Base-by-base conservation (phyloP, 2,888 invertebrate species). In the Xanthostigma xanthostigma region DNA sequence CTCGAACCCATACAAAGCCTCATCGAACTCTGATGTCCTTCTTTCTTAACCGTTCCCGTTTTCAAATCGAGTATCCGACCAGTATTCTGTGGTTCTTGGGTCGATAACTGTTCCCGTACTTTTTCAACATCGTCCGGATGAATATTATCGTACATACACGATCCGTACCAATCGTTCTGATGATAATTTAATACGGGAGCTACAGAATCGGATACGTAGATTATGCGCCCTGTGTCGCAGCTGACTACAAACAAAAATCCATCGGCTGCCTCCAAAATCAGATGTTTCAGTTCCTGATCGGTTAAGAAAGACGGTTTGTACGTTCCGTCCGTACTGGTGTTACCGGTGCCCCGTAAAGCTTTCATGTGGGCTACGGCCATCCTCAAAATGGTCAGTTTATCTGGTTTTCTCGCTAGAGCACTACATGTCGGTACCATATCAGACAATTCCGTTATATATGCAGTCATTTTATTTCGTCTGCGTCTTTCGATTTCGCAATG, bases 341-440 rank as follows among this genome's bases (percentile, higher is more conserved):
- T 95, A 41, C 95, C 95, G 37, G 95, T 94, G 56, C 92, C 96
- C 76, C 95, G 78, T 51, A 97, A 78, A 48, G 89, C 89, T 73
- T 97, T 96, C 97, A 98, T 98, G 68, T 98, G 97, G 14, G 96
- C 94, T 51, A 98, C 97, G 44, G 98, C 97, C 97, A 98, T 97
- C 62, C 98, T 81, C 53, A 98, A 79, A 66, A 98, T 97, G 59
- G 97, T 98, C 54, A 98, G 79, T 71, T 98, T 98, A 76, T 98
- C 98, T 45, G 97, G 97, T 69, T 98, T 98, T 57, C 97, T 79
- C 49, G 97, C 97, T 57, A 97, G 77, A 44, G 96, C 94, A 63
- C 92, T 93, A 73, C 96, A 96, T 61, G 97, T 95, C 62, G 97
- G 97, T 64, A 97, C 96, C 97, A 98, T 97, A 72, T 97, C 97